These are phyloP conservation scores for Zaprionus davidi DNA, from an alignment of 1,140 invertebrate species.

Conservation along the genomic window DNA sequence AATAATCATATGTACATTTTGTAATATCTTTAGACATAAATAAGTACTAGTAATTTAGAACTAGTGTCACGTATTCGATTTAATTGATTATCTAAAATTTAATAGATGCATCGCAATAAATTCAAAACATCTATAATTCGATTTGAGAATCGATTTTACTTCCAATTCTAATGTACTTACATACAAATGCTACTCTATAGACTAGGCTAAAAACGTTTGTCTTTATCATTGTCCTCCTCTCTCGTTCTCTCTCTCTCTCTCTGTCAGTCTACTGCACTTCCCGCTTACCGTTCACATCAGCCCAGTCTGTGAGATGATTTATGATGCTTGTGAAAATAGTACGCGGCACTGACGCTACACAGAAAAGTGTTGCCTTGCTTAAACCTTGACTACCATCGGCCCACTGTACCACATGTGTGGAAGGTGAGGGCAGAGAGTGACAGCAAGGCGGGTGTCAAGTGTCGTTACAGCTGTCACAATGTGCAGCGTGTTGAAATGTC, in stretches of 20 bases:
- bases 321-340: slow-evolving; percentile 35
- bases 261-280: neutral
- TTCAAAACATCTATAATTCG: too few relatives aligned
- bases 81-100: too few relatives aligned
- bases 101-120: too few relatives aligned
- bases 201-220: neutral
- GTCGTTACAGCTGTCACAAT: slow-evolving; percentile 63
- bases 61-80: too few relatives aligned
- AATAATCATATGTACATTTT: too few relatives aligned
- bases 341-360: slow-evolving; percentile 25
- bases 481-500: slow-evolving; percentile 29
- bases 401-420: slow-evolving; percentile 15
- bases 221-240: neutral
- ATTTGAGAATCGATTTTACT: too few relatives aligned
- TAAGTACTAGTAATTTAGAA: too few relatives aligned
- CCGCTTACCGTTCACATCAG: slow-evolving; percentile 11
- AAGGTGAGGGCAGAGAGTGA: slow-evolving; percentile 4
- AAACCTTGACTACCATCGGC: slow-evolving; percentile 15
- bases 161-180: too few relatives aligned
- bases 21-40: too few relatives aligned
- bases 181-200: too few relatives aligned
- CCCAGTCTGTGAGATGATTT: slow-evolving; percentile 40
- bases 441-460: slow-evolving; percentile 21
- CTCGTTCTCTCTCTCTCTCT: neutral
- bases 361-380: slow-evolving; percentile 8